A percentile compares a stretch with the other conserved stretches of the same genome.
phyloP scores from a whole-genome alignment of 2,888 invertebrate species.

The Perdita meconis region DNA sequence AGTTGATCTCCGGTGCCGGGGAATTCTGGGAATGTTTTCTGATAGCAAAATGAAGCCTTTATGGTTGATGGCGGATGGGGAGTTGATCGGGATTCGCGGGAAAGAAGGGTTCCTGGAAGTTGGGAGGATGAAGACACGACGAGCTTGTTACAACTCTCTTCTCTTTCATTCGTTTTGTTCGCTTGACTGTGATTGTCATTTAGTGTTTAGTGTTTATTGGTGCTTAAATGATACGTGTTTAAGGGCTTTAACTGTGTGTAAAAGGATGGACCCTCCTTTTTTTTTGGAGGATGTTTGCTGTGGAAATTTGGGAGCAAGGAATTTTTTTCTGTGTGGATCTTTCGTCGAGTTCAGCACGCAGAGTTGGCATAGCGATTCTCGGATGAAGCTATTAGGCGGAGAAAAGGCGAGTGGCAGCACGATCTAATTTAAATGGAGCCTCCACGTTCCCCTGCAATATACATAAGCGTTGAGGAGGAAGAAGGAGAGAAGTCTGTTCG shows the following conservation, averaged over 20 bases:
- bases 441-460: too few relatives aligned
- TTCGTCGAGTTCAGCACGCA: conserved; percentile 14
- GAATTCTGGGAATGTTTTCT: conserved; percentile 46
- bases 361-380: conserved; percentile 57
- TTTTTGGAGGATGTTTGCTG: too few relatives aligned
- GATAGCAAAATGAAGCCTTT: conserved; percentile 57
- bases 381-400: conserved; percentile 74
- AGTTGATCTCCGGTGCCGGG: conserved; percentile 22
- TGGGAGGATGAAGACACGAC: conserved; percentile 35
- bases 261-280: too few relatives aligned
- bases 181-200: too few relatives aligned
- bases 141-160: too few relatives aligned
- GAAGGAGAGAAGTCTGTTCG: conserved; percentile 30
- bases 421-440: conserved; percentile 80
- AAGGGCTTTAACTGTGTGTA: too few relatives aligned
- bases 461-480: conserved; percentile 5
- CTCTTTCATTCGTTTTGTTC: too few relatives aligned
- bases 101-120: conserved; percentile 26
- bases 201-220: neutral
- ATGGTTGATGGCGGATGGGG: conserved; percentile 37
- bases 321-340: too few relatives aligned
- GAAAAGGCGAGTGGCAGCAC: conserved; percentile 40
- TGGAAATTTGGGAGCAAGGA: too few relatives aligned
- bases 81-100: conserved; percentile 6
- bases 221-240: neutral